A percentile compares a stretch with the other conserved stretches of the same genome.
These are phyloP conservation scores for Syritta pipiens DNA, from an alignment of 2,888 invertebrate genomes.

Conservation along the genomic window DNA sequence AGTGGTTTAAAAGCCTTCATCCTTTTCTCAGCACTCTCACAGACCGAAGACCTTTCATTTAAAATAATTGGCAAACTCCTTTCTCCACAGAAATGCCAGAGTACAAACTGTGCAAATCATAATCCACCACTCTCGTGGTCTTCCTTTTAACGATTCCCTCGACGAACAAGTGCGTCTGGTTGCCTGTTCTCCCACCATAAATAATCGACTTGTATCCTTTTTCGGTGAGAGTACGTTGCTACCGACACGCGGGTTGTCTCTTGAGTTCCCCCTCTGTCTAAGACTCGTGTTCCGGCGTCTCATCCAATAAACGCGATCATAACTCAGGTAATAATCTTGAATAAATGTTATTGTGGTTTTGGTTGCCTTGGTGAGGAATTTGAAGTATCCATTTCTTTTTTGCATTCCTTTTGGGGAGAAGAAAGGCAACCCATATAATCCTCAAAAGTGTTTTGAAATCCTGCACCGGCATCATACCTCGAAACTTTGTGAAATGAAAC, in stretches of 20 bases:
- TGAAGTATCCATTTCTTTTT: slow-evolving; percentile 37
- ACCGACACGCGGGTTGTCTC: neutral
- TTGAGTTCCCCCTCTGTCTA: neutral
- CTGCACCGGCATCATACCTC: slow-evolving; percentile 44
- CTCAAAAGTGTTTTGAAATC: slow-evolving; percentile 58
- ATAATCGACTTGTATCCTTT: slow-evolving; percentile 48
- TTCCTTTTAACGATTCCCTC: slow-evolving; percentile 39
- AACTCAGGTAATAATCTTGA: slow-evolving; percentile 71
- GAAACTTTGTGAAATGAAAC: slow-evolving; percentile 24
- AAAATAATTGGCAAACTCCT: slow-evolving; percentile 37
- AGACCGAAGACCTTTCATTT: slow-evolving; percentile 18
- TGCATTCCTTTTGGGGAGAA: neutral
- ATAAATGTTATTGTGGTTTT: slow-evolving; percentile 67
- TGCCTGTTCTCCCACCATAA: slow-evolving; percentile 64
- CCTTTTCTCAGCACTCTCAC: neutral
- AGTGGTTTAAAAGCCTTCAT: no score
- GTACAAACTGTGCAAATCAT: slow-evolving; percentile 21
- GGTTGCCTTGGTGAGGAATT: slow-evolving; percentile 56
- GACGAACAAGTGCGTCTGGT: slow-evolving; percentile 56
- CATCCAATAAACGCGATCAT: slow-evolving; percentile 70
- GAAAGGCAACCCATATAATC: slow-evolving; percentile 42
- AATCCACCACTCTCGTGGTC: neutral
- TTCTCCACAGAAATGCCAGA: neutral
- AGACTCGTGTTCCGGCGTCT: slow-evolving; percentile 54
- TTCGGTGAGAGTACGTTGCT: slow-evolving; percentile 27